phyloP scores from a whole-genome alignment of 2,888 invertebrate genomes.

The Portevinia maculata region DNA sequence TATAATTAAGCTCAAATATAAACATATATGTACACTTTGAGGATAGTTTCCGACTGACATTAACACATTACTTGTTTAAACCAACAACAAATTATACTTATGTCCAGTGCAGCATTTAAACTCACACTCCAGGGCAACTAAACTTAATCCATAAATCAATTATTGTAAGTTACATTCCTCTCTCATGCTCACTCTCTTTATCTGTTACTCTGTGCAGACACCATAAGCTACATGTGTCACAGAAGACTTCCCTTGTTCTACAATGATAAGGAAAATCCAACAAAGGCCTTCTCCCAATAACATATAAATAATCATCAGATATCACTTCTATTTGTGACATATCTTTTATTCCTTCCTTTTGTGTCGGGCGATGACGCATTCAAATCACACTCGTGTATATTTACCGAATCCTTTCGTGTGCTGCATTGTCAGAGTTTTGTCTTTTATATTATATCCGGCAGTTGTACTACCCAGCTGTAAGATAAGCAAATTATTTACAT shows the following conservation, averaged over 20 bases:
- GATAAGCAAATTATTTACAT: conserved; percentile 59
- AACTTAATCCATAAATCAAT: conserved; percentile 40
- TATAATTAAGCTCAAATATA: too few relatives aligned
- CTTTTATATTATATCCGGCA: conserved; percentile 48
- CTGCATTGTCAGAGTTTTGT: conserved; percentile 21
- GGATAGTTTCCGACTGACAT: too few relatives aligned
- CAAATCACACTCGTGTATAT: neutral
- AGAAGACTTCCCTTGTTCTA: neutral
- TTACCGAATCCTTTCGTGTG: neutral
- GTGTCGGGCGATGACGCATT: neutral
- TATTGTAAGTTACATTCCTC: conserved; percentile 38
- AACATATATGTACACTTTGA: too few relatives aligned
- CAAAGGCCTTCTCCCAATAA: conserved; percentile 3
- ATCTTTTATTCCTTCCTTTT: neutral
- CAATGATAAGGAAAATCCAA: neutral
- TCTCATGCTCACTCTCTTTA: neutral
- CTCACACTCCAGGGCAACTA: neutral
- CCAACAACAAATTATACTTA: too few relatives aligned
- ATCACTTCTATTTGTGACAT: conserved; percentile 13
- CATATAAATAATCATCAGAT: conserved; percentile 39
- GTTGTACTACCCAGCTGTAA: conserved; percentile 32
- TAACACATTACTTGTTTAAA: too few relatives aligned
- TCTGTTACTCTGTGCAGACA: neutral
- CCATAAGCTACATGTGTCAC: neutral
- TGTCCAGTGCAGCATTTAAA: conserved; percentile 1